phyloP scores from a whole-genome alignment of 2,888 invertebrate genomes.

The Caradrina clavipalpis region DNA sequence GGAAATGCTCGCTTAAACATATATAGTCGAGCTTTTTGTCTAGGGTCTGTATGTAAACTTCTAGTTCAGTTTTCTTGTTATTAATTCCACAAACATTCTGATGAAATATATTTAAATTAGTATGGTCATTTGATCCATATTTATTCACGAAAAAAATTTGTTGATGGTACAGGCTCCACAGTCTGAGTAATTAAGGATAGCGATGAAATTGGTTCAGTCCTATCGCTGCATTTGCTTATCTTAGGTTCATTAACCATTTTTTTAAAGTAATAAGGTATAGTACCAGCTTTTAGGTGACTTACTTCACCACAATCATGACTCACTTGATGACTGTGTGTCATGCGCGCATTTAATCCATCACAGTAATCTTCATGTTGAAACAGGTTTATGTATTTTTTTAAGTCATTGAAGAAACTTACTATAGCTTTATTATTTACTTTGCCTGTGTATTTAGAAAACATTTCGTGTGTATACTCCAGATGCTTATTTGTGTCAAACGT shows the following conservation, averaged over 20 bases:
- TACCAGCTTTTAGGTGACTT: not conserved
- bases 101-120: not conserved
- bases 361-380: not conserved
- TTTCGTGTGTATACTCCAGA: slow-evolving; percentile 10
- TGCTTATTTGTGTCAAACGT: slow-evolving; percentile 20
- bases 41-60: too few relatives aligned
- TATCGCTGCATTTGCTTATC: not conserved
- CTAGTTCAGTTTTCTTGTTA: not conserved
- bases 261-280: not conserved
- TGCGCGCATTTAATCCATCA: not conserved
- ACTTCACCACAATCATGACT: not conserved
- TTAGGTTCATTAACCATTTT: not conserved
- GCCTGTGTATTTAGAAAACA: slow-evolving; percentile 18
- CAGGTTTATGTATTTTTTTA: slow-evolving; percentile 4
- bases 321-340: too few relatives aligned
- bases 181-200: too few relatives aligned
- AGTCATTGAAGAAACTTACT: not conserved
- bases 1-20: too few relatives aligned
- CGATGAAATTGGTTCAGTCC: too few relatives aligned
- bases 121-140: too few relatives aligned
- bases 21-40: too few relatives aligned
- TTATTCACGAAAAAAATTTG: slow-evolving; percentile 2
- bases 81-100: not conserved
- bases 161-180: too few relatives aligned
- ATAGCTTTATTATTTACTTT: slow-evolving; percentile 18